A percentile compares a stretch with the other conserved stretches of the same genome.
Conservation (phyloP, 2,888 invertebrate genomes). For the Zaprionus lineosus region DNA sequence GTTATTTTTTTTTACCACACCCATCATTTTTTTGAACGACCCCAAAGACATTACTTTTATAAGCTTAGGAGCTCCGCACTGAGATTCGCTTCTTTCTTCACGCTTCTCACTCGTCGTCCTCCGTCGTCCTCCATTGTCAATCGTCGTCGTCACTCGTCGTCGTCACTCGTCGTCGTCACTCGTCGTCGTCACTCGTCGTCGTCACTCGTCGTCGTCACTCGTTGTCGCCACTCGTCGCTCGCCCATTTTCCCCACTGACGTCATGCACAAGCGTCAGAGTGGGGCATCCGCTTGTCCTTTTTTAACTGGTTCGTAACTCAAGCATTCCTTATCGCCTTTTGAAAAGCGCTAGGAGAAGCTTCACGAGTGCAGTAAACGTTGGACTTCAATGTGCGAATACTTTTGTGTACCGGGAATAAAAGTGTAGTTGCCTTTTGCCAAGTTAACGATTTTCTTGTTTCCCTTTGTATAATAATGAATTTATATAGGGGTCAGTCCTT, state of each 20-base stretch:
- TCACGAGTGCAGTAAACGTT: slow-evolving; percentile 73
- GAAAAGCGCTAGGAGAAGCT: slow-evolving; percentile 48
- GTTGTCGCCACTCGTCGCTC: too few species aligned
- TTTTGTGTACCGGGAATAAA: slow-evolving; percentile 28
- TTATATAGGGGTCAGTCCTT: slow-evolving; percentile 40
- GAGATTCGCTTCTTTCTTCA: too few species aligned
- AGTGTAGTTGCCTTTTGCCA: slow-evolving; percentile 31
- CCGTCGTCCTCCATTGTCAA: too few species aligned
- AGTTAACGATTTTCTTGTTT: slow-evolving; percentile 67
- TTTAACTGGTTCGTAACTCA: slow-evolving; percentile 40
- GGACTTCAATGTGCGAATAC: slow-evolving; percentile 28
- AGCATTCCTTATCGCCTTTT: slow-evolving; percentile 49
- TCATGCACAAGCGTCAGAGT: neutral
- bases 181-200: too few species aligned
- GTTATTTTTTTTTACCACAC: too few species aligned
- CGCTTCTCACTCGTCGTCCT: too few species aligned
- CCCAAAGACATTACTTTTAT: too few species aligned
- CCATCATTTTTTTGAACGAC: too few species aligned
- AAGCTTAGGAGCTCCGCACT: too few species aligned
- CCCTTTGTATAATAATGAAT: slow-evolving; percentile 56
- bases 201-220: too few species aligned
- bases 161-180: too few species aligned
- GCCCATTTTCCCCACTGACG: neutral
- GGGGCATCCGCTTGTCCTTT: slow-evolving; percentile 5
- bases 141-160: too few species aligned